Percentiles rank a stretch among this genome's conserved stretches.
Evolutionary conservation across 2,113 vertebrate genomes (phyloP).

Genomic region (Megaptera novaeangliae): DNA sequence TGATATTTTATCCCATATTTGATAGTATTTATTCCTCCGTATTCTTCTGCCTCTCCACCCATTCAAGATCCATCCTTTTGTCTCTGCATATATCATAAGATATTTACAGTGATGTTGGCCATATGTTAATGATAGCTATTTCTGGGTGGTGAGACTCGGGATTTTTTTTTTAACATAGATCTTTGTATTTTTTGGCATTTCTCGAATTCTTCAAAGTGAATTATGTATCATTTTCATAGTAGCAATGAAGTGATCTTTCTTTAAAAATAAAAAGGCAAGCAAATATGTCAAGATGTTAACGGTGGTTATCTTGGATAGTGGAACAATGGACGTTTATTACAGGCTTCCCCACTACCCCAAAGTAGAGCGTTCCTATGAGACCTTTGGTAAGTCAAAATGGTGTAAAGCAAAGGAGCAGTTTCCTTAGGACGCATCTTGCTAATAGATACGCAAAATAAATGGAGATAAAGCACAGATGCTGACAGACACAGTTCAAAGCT

Average conservation of each 20-base stretch:
- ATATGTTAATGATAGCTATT: conserved; percentile 39
- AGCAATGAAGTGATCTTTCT: conserved; percentile 38
- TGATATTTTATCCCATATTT: neutral
- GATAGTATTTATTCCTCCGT: neutral
- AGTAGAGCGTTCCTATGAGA: neutral
- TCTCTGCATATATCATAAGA: neutral
- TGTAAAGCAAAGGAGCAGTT: neutral
- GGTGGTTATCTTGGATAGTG: neutral
- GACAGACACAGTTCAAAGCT: neutral
- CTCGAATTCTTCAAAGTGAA: conserved; percentile 42
- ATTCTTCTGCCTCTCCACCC: neutral
- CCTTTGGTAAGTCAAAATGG: neutral
- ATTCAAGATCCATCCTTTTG: neutral
- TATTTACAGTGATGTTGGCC: conserved; percentile 2
- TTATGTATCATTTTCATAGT: conserved; percentile 49
- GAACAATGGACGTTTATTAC: neutral
- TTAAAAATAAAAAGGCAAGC: conserved; percentile 40
- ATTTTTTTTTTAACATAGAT: conserved; percentile 20
- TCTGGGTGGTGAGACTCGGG: neutral
- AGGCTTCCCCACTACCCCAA: neutral
- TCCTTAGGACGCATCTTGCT: neutral
- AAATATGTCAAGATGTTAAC: neutral
- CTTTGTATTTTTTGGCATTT: conserved; percentile 28
- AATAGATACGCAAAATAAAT: neutral
- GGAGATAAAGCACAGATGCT: neutral